These are phyloP conservation scores for Cepaea hortensis DNA, from an alignment of 2,888 invertebrate species.

Conservation along the genomic window DNA sequence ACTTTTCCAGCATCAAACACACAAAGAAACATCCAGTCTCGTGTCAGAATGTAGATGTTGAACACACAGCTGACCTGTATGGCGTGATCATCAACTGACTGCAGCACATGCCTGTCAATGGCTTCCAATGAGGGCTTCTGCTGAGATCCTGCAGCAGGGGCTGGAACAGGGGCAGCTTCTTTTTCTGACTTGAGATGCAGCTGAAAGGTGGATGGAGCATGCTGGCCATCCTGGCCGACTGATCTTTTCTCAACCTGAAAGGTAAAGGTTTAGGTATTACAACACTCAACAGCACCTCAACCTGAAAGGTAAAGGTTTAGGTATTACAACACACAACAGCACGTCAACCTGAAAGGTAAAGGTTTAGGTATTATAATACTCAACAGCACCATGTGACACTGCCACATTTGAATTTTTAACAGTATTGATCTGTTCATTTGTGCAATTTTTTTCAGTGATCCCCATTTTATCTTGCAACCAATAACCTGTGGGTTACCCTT, in stretches of 20 bases:
- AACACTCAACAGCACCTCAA: too few relatives aligned
- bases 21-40: neutral
- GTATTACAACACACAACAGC: too few relatives aligned
- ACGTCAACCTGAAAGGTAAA: too few relatives aligned
- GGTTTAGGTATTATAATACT: too few relatives aligned
- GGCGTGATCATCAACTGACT: constrained; percentile 75
- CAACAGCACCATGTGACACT: too few relatives aligned
- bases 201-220: constrained; percentile 69
- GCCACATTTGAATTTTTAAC: too few relatives aligned
- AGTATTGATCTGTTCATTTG: too few relatives aligned
- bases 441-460: too few relatives aligned
- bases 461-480: too few relatives aligned
- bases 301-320: too few relatives aligned
- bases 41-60: neutral
- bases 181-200: constrained; percentile 66
- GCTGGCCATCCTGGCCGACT: constrained; percentile 65
- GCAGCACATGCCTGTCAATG: constrained; percentile 71
- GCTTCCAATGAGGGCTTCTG: constrained; percentile 73
- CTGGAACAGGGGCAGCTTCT: constrained; percentile 65
- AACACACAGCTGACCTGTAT: constrained; percentile 67
- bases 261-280: neutral
- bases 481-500: too few relatives aligned
- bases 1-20: neutral
- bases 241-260: constrained; percentile 59
- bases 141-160: constrained; percentile 63